Conservation (phyloP, 1,140 invertebrate species). For the Lepidurus packardi region DNA sequence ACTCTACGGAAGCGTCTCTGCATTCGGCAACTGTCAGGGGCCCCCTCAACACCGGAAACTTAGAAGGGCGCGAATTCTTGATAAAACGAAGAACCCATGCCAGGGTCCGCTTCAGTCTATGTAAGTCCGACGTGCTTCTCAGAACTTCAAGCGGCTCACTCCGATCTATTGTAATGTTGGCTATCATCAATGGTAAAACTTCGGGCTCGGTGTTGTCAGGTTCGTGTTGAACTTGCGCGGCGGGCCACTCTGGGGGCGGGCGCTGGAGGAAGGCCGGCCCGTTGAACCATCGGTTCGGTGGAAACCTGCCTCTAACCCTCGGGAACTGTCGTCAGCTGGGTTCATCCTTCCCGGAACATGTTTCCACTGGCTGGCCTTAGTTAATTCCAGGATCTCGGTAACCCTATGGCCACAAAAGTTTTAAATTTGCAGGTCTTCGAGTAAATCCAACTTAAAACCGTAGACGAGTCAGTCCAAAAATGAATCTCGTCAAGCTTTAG, state of each 20-base stretch:
- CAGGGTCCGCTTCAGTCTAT: not conserved
- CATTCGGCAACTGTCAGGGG: not conserved
- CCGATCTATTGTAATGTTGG: not conserved
- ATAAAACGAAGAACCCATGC: not conserved
- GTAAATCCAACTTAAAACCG: constrained; percentile 41
- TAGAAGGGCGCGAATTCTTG: not conserved
- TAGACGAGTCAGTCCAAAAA: constrained; percentile 43
- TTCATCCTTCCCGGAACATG: constrained; percentile 37
- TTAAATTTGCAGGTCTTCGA: constrained; percentile 31
- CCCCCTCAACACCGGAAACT: not conserved
- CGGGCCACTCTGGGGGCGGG: constrained; percentile 32
- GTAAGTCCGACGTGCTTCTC: not conserved
- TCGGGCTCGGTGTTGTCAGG: not conserved
- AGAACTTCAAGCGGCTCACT: not conserved
- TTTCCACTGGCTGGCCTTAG: constrained; percentile 33
- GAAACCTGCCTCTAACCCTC: not conserved
- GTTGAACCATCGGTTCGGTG: constrained; percentile 32
- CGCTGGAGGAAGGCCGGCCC: constrained; percentile 34
- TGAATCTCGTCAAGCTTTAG: no score
- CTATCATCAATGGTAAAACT: not conserved
- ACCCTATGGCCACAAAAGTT: constrained; percentile 37
- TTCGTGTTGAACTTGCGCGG: not conserved
- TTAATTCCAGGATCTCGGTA: constrained; percentile 37
- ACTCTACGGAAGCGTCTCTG: not conserved
- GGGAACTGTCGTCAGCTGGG: constrained; percentile 37